These are phyloP conservation scores for Balanococcus diminutus DNA, from an alignment of 2,888 invertebrate species.

Conservation along the genomic window DNA sequence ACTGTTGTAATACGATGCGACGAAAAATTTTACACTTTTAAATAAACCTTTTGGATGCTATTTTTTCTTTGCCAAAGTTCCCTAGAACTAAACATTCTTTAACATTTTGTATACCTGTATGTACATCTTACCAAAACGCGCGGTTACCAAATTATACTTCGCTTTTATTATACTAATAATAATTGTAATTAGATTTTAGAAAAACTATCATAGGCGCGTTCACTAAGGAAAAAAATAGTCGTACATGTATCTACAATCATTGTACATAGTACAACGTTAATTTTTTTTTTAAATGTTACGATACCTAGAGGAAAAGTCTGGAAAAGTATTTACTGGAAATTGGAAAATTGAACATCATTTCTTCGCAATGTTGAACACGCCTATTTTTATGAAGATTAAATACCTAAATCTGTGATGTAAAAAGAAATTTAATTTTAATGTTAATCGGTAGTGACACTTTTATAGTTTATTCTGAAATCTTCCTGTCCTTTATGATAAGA, in stretches of 20 bases:
- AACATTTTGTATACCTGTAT: background rate
- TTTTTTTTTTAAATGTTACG: background rate
- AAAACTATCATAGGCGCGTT: background rate
- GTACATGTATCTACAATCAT: too few relatives aligned
- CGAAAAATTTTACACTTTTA: background rate
- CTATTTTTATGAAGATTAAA: background rate
- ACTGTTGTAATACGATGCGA: background rate
- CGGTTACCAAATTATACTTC: background rate
- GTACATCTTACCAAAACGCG: background rate
- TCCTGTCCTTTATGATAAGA: background rate
- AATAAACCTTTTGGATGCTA: background rate
- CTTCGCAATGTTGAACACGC: background rate
- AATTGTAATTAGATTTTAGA: background rate
- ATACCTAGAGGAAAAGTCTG: background rate
- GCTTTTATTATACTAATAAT: background rate
- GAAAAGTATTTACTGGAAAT: too few relatives aligned
- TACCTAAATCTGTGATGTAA: constrained; percentile 27
- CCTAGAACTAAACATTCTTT: background rate
- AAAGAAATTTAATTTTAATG: background rate
- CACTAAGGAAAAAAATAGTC: background rate
- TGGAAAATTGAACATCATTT: background rate
- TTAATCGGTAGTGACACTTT: background rate
- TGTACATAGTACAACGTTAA: background rate
- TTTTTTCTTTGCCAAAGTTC: background rate
- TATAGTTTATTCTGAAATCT: background rate